phyloP scores from a whole-genome alignment of 2,113 vertebrate species.

The Centropristis striata region DNA sequence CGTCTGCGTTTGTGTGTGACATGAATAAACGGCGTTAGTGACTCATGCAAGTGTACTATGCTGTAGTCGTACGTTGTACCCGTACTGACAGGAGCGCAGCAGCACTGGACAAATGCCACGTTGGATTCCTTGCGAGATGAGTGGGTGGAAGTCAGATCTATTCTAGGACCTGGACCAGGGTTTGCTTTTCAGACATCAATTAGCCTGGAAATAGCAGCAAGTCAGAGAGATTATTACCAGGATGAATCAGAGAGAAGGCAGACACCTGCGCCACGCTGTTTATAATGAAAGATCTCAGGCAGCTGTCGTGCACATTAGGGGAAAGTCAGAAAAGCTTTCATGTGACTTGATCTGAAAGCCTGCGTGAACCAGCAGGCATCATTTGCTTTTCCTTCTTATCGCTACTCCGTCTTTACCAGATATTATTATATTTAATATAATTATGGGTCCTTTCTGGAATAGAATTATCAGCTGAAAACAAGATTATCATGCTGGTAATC shows the following conservation, averaged over 20 bases:
- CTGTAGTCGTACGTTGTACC: constrained; percentile 19
- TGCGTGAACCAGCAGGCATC: background rate
- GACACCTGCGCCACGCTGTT: constrained; percentile 73
- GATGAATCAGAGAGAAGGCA: constrained; percentile 72
- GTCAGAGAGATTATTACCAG: constrained; percentile 70
- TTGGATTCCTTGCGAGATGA: constrained; percentile 65
- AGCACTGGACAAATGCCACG: constrained; percentile 65
- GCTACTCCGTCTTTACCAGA: background rate
- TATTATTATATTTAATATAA: background rate
- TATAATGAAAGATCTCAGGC: constrained; percentile 53
- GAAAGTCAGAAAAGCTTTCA: constrained; percentile 27
- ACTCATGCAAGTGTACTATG: constrained; percentile 28
- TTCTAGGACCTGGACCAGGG: constrained; percentile 61
- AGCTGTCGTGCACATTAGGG: constrained; percentile 65
- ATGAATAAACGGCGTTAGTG: constrained; percentile 37
- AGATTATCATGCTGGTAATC: background rate
- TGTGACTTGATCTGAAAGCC: constrained; percentile 20
- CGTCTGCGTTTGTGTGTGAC: constrained; percentile 19
- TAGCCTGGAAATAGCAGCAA: constrained; percentile 81
- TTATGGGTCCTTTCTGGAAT: background rate
- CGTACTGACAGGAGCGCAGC: constrained; percentile 39
- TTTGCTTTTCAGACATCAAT: constrained; percentile 80
- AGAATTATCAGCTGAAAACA: background rate
- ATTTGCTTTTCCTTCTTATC: background rate
- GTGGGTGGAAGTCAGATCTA: constrained; percentile 69